Evolutionary conservation across 2,113 vertebrate species (phyloP).

Genomic region (Mustela nigripes): DNA sequence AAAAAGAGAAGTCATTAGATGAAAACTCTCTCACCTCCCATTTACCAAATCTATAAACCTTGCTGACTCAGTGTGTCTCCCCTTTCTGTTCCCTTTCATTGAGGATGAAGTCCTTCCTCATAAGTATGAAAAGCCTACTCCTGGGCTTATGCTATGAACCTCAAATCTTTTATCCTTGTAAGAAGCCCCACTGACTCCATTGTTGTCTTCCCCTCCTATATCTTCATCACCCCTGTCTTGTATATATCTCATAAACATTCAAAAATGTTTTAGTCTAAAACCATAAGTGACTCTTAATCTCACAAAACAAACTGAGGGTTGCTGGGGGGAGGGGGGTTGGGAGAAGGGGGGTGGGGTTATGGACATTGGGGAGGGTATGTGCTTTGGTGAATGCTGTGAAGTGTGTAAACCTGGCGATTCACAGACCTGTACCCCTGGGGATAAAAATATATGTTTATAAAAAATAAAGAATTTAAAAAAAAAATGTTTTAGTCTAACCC

Average conservation of each 20-base stretch:
- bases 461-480: not conserved
- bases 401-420: too few relatives aligned
- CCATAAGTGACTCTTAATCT: too few relatives aligned
- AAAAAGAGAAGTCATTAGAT: not conserved
- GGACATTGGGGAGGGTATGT: too few relatives aligned
- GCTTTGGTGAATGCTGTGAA: too few relatives aligned
- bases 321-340: too few relatives aligned
- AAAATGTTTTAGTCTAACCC: not conserved
- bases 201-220: rapidly evolving
- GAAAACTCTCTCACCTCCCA: not conserved
- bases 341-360: too few relatives aligned
- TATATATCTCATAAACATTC: not conserved
- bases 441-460: too few relatives aligned
- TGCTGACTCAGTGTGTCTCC: not conserved
- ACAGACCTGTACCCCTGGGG: too few relatives aligned
- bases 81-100: not conserved
- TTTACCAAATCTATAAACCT: not conserved
- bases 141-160: not conserved
- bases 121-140: not conserved
- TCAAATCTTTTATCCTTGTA: not conserved
- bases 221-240: not conserved
- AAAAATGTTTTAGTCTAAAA: not conserved
- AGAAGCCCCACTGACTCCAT: not conserved
- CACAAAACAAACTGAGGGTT: too few relatives aligned
- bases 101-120: not conserved